Percentiles rank a stretch among this genome's conserved stretches.
Conservation (phyloP, 2,113 vertebrate species). For the Actenoides lindsayi region DNA sequence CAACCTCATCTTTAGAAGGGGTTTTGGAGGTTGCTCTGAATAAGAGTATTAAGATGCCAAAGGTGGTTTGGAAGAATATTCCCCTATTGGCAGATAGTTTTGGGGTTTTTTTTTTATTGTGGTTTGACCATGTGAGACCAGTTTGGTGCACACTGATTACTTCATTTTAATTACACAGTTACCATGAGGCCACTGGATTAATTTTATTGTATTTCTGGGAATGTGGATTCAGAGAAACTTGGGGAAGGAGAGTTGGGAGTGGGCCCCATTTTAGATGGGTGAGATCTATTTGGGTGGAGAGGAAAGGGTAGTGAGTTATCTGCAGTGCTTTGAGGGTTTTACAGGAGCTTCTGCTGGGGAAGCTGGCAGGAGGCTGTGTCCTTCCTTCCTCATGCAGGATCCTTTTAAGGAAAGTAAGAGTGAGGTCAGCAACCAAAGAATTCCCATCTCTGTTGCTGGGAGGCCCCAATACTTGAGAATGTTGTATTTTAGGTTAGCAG, state of each 20-base stretch:
- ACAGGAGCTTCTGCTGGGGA: neutral
- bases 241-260: neutral
- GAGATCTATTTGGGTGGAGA: neutral
- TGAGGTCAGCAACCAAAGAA: neutral
- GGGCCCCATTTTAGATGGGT: neutral
- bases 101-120: neutral
- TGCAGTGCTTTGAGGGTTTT: neutral
- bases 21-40: neutral
- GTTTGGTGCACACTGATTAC: neutral
- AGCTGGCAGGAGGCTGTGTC: neutral
- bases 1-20: neutral
- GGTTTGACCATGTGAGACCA: neutral
- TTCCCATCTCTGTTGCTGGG: neutral
- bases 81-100: neutral
- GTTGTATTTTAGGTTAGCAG: neutral
- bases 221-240: neutral
- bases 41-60: neutral
- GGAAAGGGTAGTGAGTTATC: neutral
- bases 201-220: neutral
- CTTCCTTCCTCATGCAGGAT: neutral
- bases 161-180: neutral
- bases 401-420: neutral
- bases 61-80: neutral
- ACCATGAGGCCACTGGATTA: neutral
- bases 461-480: neutral